phyloP scores from a whole-genome alignment of 2,888 invertebrate genomes.

The Archaeoteleia sp. region DNA sequence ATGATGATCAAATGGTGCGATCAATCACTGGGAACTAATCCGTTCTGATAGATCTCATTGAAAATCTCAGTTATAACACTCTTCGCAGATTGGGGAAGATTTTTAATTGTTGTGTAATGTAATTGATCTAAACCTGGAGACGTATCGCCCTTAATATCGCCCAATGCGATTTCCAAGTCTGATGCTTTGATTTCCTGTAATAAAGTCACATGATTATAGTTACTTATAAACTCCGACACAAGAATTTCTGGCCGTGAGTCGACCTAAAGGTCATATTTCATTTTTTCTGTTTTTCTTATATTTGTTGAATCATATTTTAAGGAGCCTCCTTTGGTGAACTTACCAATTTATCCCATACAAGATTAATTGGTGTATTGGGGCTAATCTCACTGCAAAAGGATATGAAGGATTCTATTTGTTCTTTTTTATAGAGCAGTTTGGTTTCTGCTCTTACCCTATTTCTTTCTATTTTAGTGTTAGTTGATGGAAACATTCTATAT shows the following conservation, averaged over 20 bases:
- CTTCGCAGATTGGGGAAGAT: neutral
- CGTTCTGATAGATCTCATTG: conserved; percentile 2
- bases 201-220: too few species aligned
- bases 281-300: too few species aligned
- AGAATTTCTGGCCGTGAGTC: too few species aligned
- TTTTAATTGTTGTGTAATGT: neutral
- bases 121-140: conserved; percentile 21
- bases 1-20: neutral
- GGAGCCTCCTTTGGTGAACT: too few species aligned
- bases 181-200: too few species aligned
- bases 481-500: conserved; percentile 5
- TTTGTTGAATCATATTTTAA: too few species aligned
- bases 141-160: neutral
- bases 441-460: conserved; percentile 24
- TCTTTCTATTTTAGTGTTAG: conserved; percentile 8
- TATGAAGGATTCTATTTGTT: neutral
- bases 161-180: too few species aligned
- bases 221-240: too few species aligned
- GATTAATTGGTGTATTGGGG: neutral
- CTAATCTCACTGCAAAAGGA: neutral
- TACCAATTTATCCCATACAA: too few species aligned
- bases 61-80: neutral
- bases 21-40: neutral
- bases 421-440: conserved; percentile 6
- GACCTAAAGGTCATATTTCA: too few species aligned